Percentiles rank a stretch among this genome's conserved stretches.
Conservation (phyloP, 2,797 vertebrate genomes). For the Echeneis naucrates region DNA sequence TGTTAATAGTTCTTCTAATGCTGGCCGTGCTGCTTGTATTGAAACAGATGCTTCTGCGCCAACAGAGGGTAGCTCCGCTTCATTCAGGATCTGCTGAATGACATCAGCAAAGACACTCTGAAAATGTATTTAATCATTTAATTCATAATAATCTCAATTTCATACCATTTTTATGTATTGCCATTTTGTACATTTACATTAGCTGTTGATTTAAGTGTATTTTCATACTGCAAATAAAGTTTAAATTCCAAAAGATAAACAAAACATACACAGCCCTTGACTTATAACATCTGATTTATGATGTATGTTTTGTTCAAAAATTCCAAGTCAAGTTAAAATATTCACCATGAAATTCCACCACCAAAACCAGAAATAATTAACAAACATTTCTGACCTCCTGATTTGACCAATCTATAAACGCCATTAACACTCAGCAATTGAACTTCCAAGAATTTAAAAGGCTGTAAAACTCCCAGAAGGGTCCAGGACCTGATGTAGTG, state of each 20-base stretch:
- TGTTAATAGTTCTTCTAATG: slow-evolving; percentile 73
- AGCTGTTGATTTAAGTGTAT: slow-evolving; percentile 7
- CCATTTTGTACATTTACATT: slow-evolving; percentile 21
- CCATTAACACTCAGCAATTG: slow-evolving; percentile 15
- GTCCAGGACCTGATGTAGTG: neutral
- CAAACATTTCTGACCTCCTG: slow-evolving; percentile 10
- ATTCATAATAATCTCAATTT: slow-evolving; percentile 28
- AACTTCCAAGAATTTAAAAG: slow-evolving; percentile 10
- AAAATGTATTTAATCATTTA: slow-evolving; percentile 24
- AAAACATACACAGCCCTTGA: slow-evolving; percentile 7
- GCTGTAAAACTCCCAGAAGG: slow-evolving; percentile 2
- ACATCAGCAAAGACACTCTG: slow-evolving; percentile 26
- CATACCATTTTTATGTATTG: slow-evolving; percentile 19
- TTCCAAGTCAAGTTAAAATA: neutral
- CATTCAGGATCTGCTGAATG: slow-evolving; percentile 48
- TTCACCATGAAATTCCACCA: neutral
- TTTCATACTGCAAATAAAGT: slow-evolving; percentile 40
- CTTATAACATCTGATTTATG: slow-evolving; percentile 9
- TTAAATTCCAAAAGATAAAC: slow-evolving; percentile 48
- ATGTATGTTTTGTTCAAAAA: neutral
- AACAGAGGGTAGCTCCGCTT: slow-evolving; percentile 81
- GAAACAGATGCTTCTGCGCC: slow-evolving; percentile 72
- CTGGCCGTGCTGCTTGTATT: slow-evolving; percentile 75
- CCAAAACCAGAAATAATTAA: slow-evolving; percentile 13
- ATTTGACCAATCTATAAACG: neutral